Evolutionary conservation across 2,888 invertebrate genomes (phyloP).

Genomic region (Aleiodes leptofemur): DNA sequence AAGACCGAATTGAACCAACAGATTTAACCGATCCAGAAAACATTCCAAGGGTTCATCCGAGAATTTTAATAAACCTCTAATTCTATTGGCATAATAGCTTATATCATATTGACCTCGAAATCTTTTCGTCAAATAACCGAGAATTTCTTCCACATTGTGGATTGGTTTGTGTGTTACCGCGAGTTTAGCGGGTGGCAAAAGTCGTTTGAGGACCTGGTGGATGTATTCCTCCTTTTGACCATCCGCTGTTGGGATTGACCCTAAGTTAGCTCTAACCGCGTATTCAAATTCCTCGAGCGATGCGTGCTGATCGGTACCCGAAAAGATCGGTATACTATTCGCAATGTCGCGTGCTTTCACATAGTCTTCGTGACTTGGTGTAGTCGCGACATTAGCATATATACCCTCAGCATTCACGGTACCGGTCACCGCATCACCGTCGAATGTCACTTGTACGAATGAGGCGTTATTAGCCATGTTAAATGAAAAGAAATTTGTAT

Average conservation of each 20-base stretch:
- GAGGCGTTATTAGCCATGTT: no score
- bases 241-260: background rate
- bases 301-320: background rate
- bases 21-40: background rate
- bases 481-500: no score
- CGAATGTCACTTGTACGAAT: no score
- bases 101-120: background rate
- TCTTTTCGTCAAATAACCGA: background rate
- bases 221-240: constrained; percentile 11
- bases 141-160: background rate
- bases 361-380: background rate
- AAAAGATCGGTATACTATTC: background rate
- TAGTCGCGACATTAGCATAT: background rate
- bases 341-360: background rate
- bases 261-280: background rate
- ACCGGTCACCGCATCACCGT: no score
- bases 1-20: background rate
- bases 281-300: background rate
- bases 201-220: background rate
- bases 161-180: background rate
- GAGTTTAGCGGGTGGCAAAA: background rate
- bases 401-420: background rate
- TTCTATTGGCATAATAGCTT: background rate
- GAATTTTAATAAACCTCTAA: background rate
- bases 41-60: background rate